Evolutionary conservation across 2,113 vertebrate genomes (phyloP).

Genomic region (Suricata suricatta): DNA sequence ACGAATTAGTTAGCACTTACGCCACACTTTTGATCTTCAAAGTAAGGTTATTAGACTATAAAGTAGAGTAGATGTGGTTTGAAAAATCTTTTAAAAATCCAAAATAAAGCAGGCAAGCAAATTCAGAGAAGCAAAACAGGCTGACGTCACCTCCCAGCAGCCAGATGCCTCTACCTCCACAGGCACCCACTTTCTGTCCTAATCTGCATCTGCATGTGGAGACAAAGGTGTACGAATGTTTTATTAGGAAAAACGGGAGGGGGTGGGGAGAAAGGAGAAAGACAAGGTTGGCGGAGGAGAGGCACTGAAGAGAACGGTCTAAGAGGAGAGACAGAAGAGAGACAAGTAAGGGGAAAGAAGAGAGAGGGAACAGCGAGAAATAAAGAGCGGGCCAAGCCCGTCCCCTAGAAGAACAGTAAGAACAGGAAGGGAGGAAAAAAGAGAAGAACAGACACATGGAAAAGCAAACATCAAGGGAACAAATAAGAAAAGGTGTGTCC

Average conservation of each 20-base stretch:
- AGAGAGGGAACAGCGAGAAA: slow-evolving; percentile 74
- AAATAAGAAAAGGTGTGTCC: not conserved
- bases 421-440: slow-evolving; percentile 71
- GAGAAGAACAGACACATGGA: not conserved
- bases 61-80: slow-evolving; percentile 66
- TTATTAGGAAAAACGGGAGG: slow-evolving; percentile 73
- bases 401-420: not conserved
- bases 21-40: slow-evolving; percentile 76
- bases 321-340: slow-evolving; percentile 9
- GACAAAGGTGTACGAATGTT: slow-evolving; percentile 75
- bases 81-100: slow-evolving; percentile 73
- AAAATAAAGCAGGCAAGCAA: slow-evolving; percentile 61
- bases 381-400: slow-evolving; percentile 34
- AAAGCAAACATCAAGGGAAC: slow-evolving; percentile 52
- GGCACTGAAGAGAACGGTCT: not conserved
- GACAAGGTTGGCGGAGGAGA: slow-evolving; percentile 66
- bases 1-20: slow-evolving; percentile 72
- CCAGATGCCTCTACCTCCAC: slow-evolving; percentile 67
- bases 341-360: slow-evolving; percentile 46
- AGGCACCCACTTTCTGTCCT: slow-evolving; percentile 68
- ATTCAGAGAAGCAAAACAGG: slow-evolving; percentile 57
- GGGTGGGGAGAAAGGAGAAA: slow-evolving; percentile 69
- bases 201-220: slow-evolving; percentile 72
- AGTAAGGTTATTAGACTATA: slow-evolving; percentile 74
- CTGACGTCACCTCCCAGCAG: slow-evolving; percentile 66